These are phyloP conservation scores for Falco punctatus DNA, from an alignment of 2,113 vertebrate species.

Conservation along the genomic window DNA sequence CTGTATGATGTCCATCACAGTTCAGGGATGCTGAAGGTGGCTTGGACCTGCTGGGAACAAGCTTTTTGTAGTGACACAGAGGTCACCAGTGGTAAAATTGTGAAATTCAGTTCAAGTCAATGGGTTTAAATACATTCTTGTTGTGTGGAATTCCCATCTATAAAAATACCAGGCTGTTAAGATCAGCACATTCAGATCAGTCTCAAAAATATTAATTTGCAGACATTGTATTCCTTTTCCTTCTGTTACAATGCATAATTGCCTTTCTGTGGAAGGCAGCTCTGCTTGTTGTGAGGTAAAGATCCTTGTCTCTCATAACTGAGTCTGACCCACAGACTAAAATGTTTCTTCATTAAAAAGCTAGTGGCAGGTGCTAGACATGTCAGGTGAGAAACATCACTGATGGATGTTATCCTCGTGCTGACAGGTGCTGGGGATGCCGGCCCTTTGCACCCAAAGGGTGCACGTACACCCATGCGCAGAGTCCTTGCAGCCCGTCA, in stretches of 20 bases:
- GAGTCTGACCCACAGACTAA: background rate
- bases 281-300: background rate
- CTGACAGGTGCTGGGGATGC: background rate
- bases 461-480: fast-evolving
- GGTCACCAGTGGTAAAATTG: background rate
- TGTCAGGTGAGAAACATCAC: background rate
- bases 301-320: background rate
- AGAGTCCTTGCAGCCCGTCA: fast-evolving
- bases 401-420: fast-evolving
- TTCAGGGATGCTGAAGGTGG: background rate
- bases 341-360: background rate
- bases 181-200: background rate
- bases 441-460: background rate
- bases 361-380: background rate
- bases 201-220: background rate
- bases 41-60: background rate
- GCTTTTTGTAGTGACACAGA: background rate
- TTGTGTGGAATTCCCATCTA: background rate
- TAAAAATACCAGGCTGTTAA: background rate
- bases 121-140: background rate
- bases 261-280: background rate
- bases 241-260: background rate
- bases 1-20: background rate
- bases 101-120: background rate
- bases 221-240: background rate